A percentile compares a stretch with the other conserved stretches of the same genome.
Evolutionary conservation across 2,113 vertebrate species (phyloP).

Genomic region (Mystacornis crossleyi): DNA sequence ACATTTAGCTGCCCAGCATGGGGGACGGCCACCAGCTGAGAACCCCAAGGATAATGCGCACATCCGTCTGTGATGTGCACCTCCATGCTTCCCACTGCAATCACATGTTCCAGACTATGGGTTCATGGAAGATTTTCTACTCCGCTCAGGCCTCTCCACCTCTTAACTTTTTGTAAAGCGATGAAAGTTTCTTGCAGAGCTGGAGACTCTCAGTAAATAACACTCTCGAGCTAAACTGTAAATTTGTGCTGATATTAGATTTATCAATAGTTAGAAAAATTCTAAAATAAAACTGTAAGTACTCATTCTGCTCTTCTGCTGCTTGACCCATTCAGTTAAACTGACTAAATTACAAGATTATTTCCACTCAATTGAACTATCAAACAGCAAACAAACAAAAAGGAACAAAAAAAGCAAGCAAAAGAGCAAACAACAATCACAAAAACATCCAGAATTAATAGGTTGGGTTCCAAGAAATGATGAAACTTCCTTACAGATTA

Average conservation of each 20-base stretch:
- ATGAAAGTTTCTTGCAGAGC: background rate
- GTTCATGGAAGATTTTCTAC: background rate
- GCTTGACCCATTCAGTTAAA: background rate
- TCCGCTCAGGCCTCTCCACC: background rate
- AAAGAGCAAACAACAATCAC: background rate
- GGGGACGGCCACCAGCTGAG: background rate
- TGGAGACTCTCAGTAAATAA: background rate
- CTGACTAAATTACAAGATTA: background rate
- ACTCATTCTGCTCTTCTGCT: background rate
- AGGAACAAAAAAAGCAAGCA: background rate
- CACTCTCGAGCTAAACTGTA: background rate
- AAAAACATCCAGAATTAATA: background rate
- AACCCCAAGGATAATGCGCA: background rate
- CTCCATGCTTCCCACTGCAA: background rate
- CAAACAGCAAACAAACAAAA: background rate
- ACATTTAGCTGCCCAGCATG: background rate
- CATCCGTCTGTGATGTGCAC: background rate
- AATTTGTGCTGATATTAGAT: background rate
- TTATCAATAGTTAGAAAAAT: background rate
- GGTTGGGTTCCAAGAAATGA: background rate
- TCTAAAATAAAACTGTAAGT: background rate
- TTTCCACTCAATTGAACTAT: background rate
- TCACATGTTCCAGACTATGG: background rate
- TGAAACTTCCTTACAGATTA: background rate
- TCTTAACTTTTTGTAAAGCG: background rate